Conservation (phyloP, 92 coral and sea anemone species). For the Plumapathes pennacea region DNA sequence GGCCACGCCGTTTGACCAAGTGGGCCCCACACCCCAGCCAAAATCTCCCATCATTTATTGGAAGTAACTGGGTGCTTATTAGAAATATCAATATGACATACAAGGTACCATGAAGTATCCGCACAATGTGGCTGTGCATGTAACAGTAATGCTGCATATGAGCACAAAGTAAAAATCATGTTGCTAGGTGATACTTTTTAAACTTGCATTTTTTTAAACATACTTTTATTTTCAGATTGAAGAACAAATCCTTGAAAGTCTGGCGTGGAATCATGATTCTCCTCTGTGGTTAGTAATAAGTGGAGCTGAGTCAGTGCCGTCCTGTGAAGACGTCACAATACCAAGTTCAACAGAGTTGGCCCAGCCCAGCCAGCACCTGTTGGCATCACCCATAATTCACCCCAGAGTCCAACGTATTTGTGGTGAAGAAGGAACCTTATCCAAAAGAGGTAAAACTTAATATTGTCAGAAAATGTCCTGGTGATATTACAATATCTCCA, state of each 20-base stretch:
- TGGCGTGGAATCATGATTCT: conserved; percentile 92
- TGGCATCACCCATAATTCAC: conserved; percentile 90
- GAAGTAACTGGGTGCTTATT: no score
- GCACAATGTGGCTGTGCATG: no score
- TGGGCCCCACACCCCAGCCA: no score
- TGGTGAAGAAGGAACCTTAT: conserved; percentile 84
- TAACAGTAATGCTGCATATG: no score
- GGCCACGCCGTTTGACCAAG: no score
- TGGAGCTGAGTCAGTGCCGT: conserved; percentile 79
- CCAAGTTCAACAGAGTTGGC: conserved; percentile 78
- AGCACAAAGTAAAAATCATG: no score
- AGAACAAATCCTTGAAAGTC: conserved; percentile 86
- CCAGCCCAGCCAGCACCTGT: conserved; percentile 65
- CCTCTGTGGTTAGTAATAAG: conserved; percentile 88
- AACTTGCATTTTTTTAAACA: background rate
- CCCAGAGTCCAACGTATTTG: conserved; percentile 94
- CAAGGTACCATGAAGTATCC: no score
- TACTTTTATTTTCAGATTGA: conserved; percentile 63
- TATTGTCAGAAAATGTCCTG: no score
- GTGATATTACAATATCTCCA: no score
- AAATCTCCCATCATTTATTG: no score
- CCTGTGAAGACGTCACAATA: conserved; percentile 92
- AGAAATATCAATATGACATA: no score
- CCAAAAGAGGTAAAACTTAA: conserved; percentile 60
- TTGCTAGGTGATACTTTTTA: background rate